Evolutionary conservation across 2,888 invertebrate genomes (phyloP).

Genomic region (Abscondita cerata): DNA sequence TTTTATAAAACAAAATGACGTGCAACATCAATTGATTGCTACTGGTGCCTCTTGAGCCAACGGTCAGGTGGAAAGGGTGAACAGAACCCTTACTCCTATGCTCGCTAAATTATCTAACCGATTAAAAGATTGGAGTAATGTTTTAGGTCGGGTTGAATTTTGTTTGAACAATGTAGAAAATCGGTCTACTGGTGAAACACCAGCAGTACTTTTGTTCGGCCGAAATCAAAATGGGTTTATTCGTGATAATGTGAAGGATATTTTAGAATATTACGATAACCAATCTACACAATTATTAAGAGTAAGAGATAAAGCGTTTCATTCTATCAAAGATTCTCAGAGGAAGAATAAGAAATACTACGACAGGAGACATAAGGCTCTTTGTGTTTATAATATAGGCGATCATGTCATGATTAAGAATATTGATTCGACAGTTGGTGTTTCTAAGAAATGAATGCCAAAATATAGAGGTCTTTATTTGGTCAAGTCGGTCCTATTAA

Average conservation of each 20-base stretch:
- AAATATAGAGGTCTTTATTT: slow-evolving; percentile 15
- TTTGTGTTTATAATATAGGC: neutral
- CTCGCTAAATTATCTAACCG: slow-evolving; percentile 39
- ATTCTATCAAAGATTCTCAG: neutral
- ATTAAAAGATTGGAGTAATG: slow-evolving; percentile 37
- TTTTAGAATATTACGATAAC: no score
- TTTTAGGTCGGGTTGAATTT: slow-evolving; percentile 30
- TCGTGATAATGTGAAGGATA: neutral
- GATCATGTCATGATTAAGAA: neutral
- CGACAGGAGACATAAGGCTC: neutral
- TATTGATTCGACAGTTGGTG: neutral
- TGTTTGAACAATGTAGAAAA: slow-evolving; percentile 43
- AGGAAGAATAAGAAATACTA: neutral
- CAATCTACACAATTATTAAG: neutral
- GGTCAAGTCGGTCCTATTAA: neutral
- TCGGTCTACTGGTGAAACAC: slow-evolving; percentile 43
- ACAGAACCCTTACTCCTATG: slow-evolving; percentile 41
- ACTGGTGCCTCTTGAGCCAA: slow-evolving; percentile 45
- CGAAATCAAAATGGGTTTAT: slow-evolving; percentile 38
- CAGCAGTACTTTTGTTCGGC: slow-evolving; percentile 45
- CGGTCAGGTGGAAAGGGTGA: slow-evolving; percentile 45
- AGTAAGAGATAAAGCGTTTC: neutral
- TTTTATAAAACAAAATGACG: slow-evolving; percentile 33
- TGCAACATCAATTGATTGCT: slow-evolving; percentile 43
- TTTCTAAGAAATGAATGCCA: slow-evolving; percentile 5